Percentiles rank a stretch among this genome's conserved stretches.
These are phyloP conservation scores for Drosophila repleta DNA, from an alignment of 1,140 invertebrate species.

Conservation along the genomic window DNA sequence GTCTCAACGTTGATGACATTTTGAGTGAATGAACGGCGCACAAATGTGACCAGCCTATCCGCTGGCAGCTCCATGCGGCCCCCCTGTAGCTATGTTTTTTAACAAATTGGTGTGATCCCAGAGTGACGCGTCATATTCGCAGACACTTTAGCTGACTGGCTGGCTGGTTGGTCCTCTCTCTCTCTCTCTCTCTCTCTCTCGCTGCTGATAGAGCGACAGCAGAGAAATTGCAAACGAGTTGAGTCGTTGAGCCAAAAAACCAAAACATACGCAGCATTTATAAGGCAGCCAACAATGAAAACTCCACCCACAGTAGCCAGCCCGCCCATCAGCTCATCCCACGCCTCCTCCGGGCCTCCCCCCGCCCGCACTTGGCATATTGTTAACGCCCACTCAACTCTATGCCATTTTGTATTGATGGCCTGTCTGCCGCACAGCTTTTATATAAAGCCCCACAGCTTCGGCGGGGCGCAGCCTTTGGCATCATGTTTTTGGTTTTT, in stretches of 20 bases:
- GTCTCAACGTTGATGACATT: slow-evolving; percentile 81
- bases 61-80: slow-evolving; percentile 10
- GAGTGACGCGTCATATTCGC: slow-evolving; percentile 80
- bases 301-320: slow-evolving; percentile 3
- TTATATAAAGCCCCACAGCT: slow-evolving; percentile 78
- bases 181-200: too few relatives aligned
- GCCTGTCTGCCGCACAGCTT: slow-evolving; percentile 80
- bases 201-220: slow-evolving; percentile 70
- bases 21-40: slow-evolving; percentile 78
- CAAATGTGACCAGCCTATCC: slow-evolving; percentile 65
- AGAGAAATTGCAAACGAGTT: slow-evolving; percentile 80
- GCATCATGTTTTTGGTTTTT: slow-evolving; percentile 71
- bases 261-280: slow-evolving; percentile 82
- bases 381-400: slow-evolving; percentile 81
- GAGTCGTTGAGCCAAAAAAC: slow-evolving; percentile 81
- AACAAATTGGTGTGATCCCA: slow-evolving; percentile 80
- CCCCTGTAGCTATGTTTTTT: slow-evolving; percentile 55
- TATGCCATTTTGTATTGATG: slow-evolving; percentile 83
- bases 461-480: slow-evolving; percentile 69
- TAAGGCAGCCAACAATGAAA: slow-evolving; percentile 75
- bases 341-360: too few relatives aligned
- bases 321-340: background rate
- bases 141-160: slow-evolving; percentile 75
- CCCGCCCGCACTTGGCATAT: slow-evolving; percentile 44
- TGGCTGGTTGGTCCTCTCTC: too few relatives aligned